Evolutionary conservation across 1,140 invertebrate genomes (phyloP), one percentile per base, ranked within the genome.

Genomic region (Drosophila littoralis): DNA sequence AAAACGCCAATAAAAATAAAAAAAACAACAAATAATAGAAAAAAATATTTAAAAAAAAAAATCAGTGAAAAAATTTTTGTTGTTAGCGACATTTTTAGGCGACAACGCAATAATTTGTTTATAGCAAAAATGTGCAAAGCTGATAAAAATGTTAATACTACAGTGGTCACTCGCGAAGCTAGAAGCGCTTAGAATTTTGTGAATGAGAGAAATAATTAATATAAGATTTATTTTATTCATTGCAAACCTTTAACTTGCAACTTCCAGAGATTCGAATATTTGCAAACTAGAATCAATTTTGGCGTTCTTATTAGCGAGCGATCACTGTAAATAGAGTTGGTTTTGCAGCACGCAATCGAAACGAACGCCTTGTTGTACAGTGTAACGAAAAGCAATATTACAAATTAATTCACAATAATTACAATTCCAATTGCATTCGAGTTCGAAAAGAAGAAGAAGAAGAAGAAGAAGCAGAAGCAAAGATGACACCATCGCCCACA

Each of bases 401-500:
- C 50, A 38, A 61, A 46, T 45, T 69, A 75, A 66, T 51, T 46
- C 72, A 51, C 55, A 60, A 17, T 45, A 66, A 67, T 70, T 66
- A 52, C 52, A 60, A 45, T 54, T 40, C 46, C 52, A 61, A 61
- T 32, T 51, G 61, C 50, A 63, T 38, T 61, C 51, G 15, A 55
- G 13, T 36, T 13, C 36, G 28, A 58, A 64, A 66, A 58, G 55
- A 28, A 51, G 43, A 50, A 67, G 5, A 45, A 35, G 2, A 54
- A 42, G 33, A 46, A 67, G 5, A 45, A 35, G 2, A 54, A 42
- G 33, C 38, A 36, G 5, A 38, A 69, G 32, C 1, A 13, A 54
- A 52, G 12, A 83, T 89, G 84, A 89, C 84, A 89, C 84, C 84
- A 78, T 90, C 90, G 55, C 90, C 90, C 38, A 91, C 90, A 51